Evolutionary conservation across 2,797 vertebrate genomes (phyloP).

Genomic region (Tragelaphus oryx): DNA sequence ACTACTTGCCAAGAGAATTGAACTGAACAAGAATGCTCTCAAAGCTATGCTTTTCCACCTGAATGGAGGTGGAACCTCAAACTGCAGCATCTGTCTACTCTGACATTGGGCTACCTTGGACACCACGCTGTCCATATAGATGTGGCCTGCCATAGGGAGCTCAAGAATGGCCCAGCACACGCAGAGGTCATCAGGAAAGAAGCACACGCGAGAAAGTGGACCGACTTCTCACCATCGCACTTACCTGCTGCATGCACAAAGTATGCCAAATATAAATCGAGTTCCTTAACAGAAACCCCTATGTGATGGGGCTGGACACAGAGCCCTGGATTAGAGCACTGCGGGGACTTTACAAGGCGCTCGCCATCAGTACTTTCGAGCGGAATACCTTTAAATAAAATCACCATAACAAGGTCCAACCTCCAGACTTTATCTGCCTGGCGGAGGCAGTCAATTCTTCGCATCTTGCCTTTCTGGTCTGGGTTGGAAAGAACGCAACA

Average conservation of each 20-base stretch:
- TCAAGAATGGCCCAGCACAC: background rate
- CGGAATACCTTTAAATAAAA: constrained; percentile 99
- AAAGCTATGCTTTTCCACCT: background rate
- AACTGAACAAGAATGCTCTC: background rate
- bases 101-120: background rate
- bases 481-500: constrained; percentile 99
- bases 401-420: constrained; percentile 99
- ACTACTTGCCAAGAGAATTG: constrained; percentile 34
- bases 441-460: constrained; percentile 98
- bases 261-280: constrained; percentile 99
- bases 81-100: background rate
- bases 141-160: background rate
- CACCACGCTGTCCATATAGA: background rate
- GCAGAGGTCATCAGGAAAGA: background rate
- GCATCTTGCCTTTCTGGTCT: constrained; percentile 99
- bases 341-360: constrained; percentile 97
- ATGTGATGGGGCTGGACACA: constrained; percentile 99
- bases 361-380: constrained; percentile 99
- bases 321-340: constrained; percentile 96
- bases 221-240: constrained; percentile 78
- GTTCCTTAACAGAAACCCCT: constrained; percentile 99
- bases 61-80: background rate
- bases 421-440: constrained; percentile 99
- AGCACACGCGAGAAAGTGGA: constrained; percentile 37
- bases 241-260: constrained; percentile 97